Base-by-base conservation (phyloP, 2,888 invertebrate species). In the Drosophila aldrichi region DNA sequence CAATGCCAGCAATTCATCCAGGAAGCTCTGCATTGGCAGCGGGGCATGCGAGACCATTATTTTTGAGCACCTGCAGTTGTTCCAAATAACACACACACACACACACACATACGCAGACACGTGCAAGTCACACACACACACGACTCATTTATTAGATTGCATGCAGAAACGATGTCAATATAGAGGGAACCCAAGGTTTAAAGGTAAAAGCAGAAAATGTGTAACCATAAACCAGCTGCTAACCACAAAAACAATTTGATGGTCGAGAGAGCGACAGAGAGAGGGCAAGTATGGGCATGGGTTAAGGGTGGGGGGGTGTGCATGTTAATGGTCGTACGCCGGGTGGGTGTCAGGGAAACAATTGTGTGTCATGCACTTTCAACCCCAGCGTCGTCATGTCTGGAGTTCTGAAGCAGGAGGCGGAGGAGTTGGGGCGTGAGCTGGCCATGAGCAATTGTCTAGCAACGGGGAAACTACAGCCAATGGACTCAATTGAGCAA, bases 281-380 rank as follows among this genome's bases (percentile, higher is more conserved):
- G n/a, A 1, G 16, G 4, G 22, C 7, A 1, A 8, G n/a, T 2
- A 5, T 5, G 8, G 4, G 12, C 3, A 1, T 46, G 25, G 16
- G 25, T 46, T 46, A 25, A n/a, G 29, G 48, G 29, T 10, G n/a
- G 29, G n/a, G n/a, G 36, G 52, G 22, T 66, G 56, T 81, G 78
- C 87, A 86, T 55, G 82, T 77, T 75, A 87, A 87, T 81, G 81
- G 74, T 60, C 66, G 48, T 14, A 18, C 14, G 49, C 34, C 44
- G 61, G 38, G 52, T 20, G 52, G 60, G 51, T 29, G 73, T 61
- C 54, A 58, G 82, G 67, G 70, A 66, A 69, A 70, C 81, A 73
- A 87, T 89, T 88, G 84, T 90, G 77, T 90, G 90, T 87, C 90
- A 89, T 87, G 87, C 82, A 90, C 90, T 90, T 87, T 84, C 87